phyloP scores from a whole-genome alignment of 2,113 vertebrate genomes.

The Lophura nycthemera region DNA sequence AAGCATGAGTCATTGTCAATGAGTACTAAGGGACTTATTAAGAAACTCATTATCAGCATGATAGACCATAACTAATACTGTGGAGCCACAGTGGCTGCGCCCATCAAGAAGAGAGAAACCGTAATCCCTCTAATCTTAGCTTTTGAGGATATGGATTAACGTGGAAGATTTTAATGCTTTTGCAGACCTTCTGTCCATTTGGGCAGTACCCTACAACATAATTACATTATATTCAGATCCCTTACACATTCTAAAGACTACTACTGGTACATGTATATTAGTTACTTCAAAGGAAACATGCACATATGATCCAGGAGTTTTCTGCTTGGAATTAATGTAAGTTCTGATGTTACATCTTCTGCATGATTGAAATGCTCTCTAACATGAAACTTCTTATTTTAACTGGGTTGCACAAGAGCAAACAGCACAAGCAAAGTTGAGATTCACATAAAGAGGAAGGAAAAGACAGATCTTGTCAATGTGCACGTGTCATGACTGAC shows the following conservation, averaged over 20 bases:
- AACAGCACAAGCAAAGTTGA: not conserved
- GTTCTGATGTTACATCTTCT: not conserved
- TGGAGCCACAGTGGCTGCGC: slow-evolving; percentile 46
- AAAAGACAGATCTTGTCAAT: not conserved
- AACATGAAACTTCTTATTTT: not conserved
- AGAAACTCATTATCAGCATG: slow-evolving; percentile 63
- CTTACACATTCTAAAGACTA: not conserved
- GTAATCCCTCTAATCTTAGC: not conserved
- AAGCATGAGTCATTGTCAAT: slow-evolving; percentile 61
- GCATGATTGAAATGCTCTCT: not conserved
- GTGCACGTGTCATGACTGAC: not conserved
- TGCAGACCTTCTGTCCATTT: slow-evolving; percentile 3
- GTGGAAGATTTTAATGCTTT: not conserved
- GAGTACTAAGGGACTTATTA: slow-evolving; percentile 66
- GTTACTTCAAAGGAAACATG: not conserved
- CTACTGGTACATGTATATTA: not conserved
- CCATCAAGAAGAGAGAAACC: slow-evolving; percentile 9
- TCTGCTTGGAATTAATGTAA: not conserved
- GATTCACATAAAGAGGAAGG: not conserved
- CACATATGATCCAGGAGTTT: not conserved
- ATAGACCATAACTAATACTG: slow-evolving; percentile 57
- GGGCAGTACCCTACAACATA: not conserved
- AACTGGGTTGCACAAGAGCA: not conserved
- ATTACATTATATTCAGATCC: not conserved
- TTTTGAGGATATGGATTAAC: slow-evolving; percentile 40